phyloP scores from a whole-genome alignment of 1,140 invertebrate species.

The Olivierus martensii region DNA sequence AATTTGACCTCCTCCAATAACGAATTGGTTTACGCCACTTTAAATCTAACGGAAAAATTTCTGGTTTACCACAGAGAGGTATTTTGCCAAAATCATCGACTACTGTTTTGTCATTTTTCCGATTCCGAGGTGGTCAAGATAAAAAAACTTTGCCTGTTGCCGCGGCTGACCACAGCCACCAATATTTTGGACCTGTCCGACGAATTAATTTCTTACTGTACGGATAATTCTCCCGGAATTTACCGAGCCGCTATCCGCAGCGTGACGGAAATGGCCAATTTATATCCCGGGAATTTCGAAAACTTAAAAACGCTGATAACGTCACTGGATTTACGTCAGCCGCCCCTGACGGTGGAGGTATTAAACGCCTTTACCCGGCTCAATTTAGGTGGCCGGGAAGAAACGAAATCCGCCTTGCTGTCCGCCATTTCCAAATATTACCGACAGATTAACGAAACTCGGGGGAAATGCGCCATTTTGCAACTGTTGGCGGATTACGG shows the following conservation, averaged over 20 bases:
- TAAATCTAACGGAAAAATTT: slow-evolving; percentile 1
- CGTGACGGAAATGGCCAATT: background rate
- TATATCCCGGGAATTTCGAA: background rate
- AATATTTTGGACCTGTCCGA: slow-evolving; percentile 2
- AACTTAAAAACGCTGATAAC: background rate
- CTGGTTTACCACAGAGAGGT: background rate
- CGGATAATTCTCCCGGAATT: background rate
- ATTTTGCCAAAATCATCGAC: background rate
- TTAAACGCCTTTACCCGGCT: slow-evolving; percentile 5
- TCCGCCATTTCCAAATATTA: slow-evolving; percentile 1
- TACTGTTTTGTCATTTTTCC: slow-evolving; percentile 5
- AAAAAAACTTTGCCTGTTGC: slow-evolving; percentile 6
- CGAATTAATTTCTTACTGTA: slow-evolving; percentile 5
- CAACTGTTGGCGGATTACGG: slow-evolving; percentile 7
- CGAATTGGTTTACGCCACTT: slow-evolving; percentile 1
- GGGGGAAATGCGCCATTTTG: slow-evolving; percentile 2
- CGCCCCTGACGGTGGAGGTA: slow-evolving; percentile 3
- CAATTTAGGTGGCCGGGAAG: background rate
- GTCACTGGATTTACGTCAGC: slow-evolving; percentile 4
- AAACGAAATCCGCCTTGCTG: slow-evolving; percentile 1
- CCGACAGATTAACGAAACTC: background rate
- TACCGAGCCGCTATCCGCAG: slow-evolving; percentile 3
- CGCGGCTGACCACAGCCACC: background rate
- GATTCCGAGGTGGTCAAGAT: slow-evolving; percentile 1
- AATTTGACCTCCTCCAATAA: background rate